Evolutionary conservation across 2,888 invertebrate genomes (phyloP).

Genomic region (Macrosoma leucophasiata): DNA sequence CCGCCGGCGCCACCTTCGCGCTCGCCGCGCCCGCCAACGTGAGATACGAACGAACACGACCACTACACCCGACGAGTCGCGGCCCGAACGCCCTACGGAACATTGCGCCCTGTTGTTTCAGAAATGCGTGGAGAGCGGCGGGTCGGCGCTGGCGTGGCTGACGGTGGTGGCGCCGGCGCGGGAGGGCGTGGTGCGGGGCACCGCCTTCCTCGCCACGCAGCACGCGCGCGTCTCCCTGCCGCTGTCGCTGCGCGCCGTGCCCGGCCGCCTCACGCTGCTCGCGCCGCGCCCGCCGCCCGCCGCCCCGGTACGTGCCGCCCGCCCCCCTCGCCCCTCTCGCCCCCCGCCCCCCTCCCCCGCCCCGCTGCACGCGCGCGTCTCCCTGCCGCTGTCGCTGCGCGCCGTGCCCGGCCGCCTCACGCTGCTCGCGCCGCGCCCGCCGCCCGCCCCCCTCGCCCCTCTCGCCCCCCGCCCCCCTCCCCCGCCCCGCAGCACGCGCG

Average conservation of each 20-base stretch:
- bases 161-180: slow-evolving; percentile 35
- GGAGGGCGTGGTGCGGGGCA: slow-evolving; percentile 30
- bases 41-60: too few relatives aligned
- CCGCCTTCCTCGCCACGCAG: too few relatives aligned
- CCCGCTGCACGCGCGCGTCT: not conserved
- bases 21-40: slow-evolving; percentile 20
- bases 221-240: slow-evolving; percentile 19
- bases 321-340: not conserved
- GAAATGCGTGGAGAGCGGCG: slow-evolving; percentile 18
- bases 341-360: not conserved
- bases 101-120: too few relatives aligned
- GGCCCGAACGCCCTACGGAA: too few relatives aligned
- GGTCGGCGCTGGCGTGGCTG: slow-evolving; percentile 28
- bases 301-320: slow-evolving; percentile 34
- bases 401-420: slow-evolving; percentile 15
- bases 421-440: slow-evolving; percentile 24
- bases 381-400: not conserved
- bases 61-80: too few relatives aligned
- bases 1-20: slow-evolving; percentile 28
- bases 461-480: too few relatives aligned
- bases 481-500: not conserved
- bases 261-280: slow-evolving; percentile 18
- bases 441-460: slow-evolving; percentile 40
- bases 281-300: slow-evolving; percentile 30
- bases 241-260: slow-evolving; percentile 16